Percentiles rank a stretch among this genome's conserved stretches.
Evolutionary conservation across 2,888 invertebrate genomes (phyloP).

Genomic region (Bimastos eiseni): DNA sequence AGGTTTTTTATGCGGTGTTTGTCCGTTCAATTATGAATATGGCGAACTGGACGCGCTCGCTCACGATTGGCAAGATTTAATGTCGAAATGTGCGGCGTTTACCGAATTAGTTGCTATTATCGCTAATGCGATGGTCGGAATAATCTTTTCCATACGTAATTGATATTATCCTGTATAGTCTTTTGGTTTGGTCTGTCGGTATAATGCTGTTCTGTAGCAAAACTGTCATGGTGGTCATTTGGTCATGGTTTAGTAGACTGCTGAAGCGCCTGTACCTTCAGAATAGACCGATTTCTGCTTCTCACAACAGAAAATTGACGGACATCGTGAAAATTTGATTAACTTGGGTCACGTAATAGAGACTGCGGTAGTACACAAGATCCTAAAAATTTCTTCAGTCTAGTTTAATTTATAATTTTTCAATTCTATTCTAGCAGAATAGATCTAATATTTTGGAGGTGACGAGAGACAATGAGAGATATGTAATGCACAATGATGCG

Average conservation of each 20-base stretch:
- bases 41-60: not conserved
- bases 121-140: not conserved
- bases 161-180: not conserved
- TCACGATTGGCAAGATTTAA: not conserved
- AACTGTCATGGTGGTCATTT: not conserved
- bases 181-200: not conserved
- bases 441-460: too few relatives aligned
- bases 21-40: not conserved
- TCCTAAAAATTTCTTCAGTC: not conserved
- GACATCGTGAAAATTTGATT: not conserved
- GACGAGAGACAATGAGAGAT: too few relatives aligned
- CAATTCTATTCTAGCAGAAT: not conserved
- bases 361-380: not conserved
- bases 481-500: too few relatives aligned
- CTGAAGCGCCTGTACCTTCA: not conserved
- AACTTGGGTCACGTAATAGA: not conserved
- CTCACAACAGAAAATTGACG: not conserved
- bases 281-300: not conserved
- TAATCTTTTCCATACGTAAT: not conserved
- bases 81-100: constrained; percentile 13
- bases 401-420: not conserved
- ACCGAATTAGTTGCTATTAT: constrained; percentile 6
- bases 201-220: not conserved
- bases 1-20: too few relatives aligned
- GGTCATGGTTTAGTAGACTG: not conserved